Evolutionary conservation across 2,113 vertebrate genomes (phyloP), one percentile per base, ranked within the genome.

Genomic region (Toxotes jaculatrix): DNA sequence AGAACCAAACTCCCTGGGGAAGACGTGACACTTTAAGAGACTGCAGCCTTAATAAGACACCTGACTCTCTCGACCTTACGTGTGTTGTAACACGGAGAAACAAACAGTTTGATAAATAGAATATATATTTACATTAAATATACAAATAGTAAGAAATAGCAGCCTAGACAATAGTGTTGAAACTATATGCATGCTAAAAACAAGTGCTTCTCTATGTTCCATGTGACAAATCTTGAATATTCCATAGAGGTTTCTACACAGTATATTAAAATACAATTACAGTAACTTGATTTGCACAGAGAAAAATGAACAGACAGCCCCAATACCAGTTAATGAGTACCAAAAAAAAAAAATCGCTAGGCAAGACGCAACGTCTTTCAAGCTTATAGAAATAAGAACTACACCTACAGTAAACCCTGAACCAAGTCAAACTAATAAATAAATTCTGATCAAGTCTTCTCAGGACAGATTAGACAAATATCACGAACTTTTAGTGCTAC

Each of bases 51-150:
- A 76, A 77, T 82, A 84, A 85, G 74, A 93, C 90, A 80, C 79
- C 84, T 79, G 84, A 79, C 77, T 70, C 78, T 72, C 80, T 78
- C 82, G 9, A 71, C 75, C 87, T 38, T 42, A 68, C 63, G 56
- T 62, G 87, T 83, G 83, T 80, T 80, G 80, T 80, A 83, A 90
- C 78, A 89, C 53, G 78, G 83, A 64, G 80, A 91, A 74, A 71
- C 63, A 86, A 87, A 82, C 72, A 74, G 74, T 85, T 79, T 84
- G 87, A 95, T 95, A 95, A 95, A 95, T 95, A 95, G 89, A 93
- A 92, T 93, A 94, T 94, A 93, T 95, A 95, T 95, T 92, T 96
- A 95, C 94, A 95, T 91, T 95, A 94, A 94, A 95, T 95, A 96
- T 93, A 95, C 93, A 95, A 87, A 91, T 74, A 87, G 94, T 95